Percentiles rank a stretch among this genome's conserved stretches.
Evolutionary conservation across 2,888 invertebrate species (phyloP).

Genomic region (Apamea sordens): DNA sequence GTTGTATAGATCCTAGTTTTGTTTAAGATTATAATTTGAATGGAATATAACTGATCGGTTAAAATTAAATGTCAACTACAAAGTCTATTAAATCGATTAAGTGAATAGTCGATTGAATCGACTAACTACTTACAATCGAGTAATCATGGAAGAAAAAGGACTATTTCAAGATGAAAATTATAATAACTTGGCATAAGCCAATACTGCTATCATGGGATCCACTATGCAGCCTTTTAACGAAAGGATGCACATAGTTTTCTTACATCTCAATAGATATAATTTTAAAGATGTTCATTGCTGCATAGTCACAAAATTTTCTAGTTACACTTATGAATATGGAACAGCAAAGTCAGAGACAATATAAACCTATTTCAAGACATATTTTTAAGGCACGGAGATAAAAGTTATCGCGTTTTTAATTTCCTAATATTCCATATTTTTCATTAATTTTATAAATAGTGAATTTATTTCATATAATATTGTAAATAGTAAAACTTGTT

Average conservation of each 20-base stretch:
- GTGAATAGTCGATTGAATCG: conserved; percentile 16
- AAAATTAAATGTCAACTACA: not conserved
- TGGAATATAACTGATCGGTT: not conserved
- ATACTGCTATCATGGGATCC: not conserved
- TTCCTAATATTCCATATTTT: not conserved
- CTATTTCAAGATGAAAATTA: conserved; percentile 2
- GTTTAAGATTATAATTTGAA: conserved; percentile 6
- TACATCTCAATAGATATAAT: not conserved
- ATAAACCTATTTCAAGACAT: conserved; percentile 15
- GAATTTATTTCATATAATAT: not conserved
- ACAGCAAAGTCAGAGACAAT: conserved; percentile 23
- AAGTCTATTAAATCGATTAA: conserved; percentile 12
- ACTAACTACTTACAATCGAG: conserved; percentile 19
- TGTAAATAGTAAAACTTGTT: conserved; percentile 7
- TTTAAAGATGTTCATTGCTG: not conserved
- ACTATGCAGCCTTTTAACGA: not conserved
- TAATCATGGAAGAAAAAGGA: conserved; percentile 9
- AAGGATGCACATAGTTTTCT: not conserved
- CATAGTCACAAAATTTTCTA: conserved; percentile 19
- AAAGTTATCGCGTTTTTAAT: conserved; percentile 7
- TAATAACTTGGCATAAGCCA: conserved; percentile 9
- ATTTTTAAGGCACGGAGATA: conserved; percentile 42
- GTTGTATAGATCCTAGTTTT: conserved; percentile 22
- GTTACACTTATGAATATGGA: conserved; percentile 1
- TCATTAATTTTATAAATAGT: conserved; percentile 13